A percentile compares a stretch with the other conserved stretches of the same genome.
phyloP scores from a whole-genome alignment of 2,797 vertebrate species.

The Thaleichthys pacificus region DNA sequence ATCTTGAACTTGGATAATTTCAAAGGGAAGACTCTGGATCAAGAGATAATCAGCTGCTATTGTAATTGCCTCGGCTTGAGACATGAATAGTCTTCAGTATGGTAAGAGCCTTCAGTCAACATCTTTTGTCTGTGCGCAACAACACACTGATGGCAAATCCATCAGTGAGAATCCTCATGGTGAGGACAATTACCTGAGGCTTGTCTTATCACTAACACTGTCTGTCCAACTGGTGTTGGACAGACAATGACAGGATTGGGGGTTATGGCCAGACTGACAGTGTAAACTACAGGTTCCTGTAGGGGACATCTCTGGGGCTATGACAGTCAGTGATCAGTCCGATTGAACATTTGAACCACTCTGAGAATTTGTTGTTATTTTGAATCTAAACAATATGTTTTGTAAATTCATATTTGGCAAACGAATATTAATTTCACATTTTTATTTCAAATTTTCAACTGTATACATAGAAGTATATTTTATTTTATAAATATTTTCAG shows the following conservation, averaged over 20 bases:
- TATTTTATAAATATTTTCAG: neutral
- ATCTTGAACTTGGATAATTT: constrained; percentile 61
- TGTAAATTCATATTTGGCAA: neutral
- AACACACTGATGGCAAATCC: constrained; percentile 48
- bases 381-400: neutral
- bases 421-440: neutral
- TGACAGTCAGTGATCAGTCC: neutral
- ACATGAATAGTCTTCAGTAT: constrained; percentile 51
- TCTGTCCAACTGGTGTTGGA: constrained; percentile 14
- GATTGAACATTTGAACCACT: neutral
- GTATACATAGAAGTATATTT: neutral
- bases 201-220: constrained; percentile 29
- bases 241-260: constrained; percentile 33
- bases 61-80: constrained; percentile 57
- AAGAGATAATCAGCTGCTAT: constrained; percentile 73
- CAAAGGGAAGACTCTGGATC: constrained; percentile 61
- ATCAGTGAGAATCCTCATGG: constrained; percentile 33
- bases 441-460: neutral
- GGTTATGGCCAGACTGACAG: constrained; percentile 15
- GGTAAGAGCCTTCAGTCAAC: constrained; percentile 41
- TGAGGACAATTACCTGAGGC: constrained; percentile 35
- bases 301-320: neutral
- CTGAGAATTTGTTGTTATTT: neutral
- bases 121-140: constrained; percentile 31
- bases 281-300: neutral